Conservation (phyloP, 1,140 invertebrate genomes). For the Aleiodes sp. region DNA sequence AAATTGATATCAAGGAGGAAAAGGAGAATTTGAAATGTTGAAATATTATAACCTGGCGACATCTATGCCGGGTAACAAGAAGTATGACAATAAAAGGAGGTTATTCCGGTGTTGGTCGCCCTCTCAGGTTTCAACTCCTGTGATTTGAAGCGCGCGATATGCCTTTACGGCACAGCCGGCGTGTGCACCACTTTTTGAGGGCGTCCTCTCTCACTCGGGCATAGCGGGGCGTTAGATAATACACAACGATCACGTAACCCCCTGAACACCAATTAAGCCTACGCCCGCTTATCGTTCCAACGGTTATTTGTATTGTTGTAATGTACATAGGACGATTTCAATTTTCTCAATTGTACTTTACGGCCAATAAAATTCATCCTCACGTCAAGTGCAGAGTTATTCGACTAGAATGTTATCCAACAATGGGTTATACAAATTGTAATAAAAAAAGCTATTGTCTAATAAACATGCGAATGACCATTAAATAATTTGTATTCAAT, state of each 20-base stretch:
- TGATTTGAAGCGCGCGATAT: not conserved
- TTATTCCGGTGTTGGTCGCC: conserved; percentile 3
- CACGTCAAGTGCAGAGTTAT: not conserved
- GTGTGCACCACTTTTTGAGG: conserved; percentile 3
- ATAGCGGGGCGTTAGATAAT: not conserved
- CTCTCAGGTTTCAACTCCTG: conserved; percentile 4
- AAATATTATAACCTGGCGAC: not conserved
- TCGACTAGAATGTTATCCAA: not conserved
- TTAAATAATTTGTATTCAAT: no score
- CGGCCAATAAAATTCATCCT: not conserved
- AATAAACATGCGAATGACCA: no score
- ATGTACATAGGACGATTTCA: not conserved
- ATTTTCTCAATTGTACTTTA: conserved; percentile 13
- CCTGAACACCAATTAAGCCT: conserved; percentile 11
- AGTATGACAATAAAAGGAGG: not conserved
- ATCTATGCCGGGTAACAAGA: not conserved
- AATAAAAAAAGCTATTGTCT: not conserved
- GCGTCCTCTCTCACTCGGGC: not conserved
- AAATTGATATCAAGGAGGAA: no score
- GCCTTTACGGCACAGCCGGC: no score
- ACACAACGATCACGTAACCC: conserved; percentile 12
- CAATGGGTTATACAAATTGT: not conserved
- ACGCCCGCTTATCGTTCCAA: not conserved
- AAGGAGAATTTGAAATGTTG: not conserved
- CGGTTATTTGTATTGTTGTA: conserved; percentile 10